Conservation (phyloP, 1,140 invertebrate species). For the Calephelis virginiensis region DNA sequence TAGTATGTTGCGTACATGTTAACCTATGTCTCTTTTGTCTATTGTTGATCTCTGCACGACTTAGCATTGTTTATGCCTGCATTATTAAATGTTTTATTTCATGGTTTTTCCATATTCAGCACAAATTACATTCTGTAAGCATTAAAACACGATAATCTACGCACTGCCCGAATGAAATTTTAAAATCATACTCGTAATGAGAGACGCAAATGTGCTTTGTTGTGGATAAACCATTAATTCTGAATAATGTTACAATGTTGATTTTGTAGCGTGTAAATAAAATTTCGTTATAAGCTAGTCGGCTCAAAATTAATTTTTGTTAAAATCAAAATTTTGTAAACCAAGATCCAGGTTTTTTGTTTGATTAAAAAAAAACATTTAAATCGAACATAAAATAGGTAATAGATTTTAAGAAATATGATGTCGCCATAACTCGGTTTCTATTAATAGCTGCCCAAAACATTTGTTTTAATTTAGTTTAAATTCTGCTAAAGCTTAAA, state of each 20-base stretch:
- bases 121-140: not conserved
- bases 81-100: constrained; percentile 6
- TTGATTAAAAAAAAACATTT: no score
- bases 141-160: not conserved
- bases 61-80: constrained; percentile 7
- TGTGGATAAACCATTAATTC: not conserved
- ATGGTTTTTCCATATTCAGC: constrained; percentile 11
- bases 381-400: no score
- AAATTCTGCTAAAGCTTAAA: no score
- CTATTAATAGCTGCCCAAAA: no score
- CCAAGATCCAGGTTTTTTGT: no score
- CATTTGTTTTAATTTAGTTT: no score
- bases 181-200: no score
- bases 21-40: constrained; percentile 2
- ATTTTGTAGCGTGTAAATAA: not conserved
- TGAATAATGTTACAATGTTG: not conserved
- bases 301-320: no score
- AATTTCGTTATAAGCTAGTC: not conserved
- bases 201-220: not conserved
- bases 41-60: constrained; percentile 1
- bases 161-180: no score
- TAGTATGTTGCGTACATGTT: not conserved
- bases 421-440: no score
- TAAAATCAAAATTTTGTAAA: no score
- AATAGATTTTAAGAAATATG: no score